Conservation (phyloP, 2,888 invertebrate genomes). For the Eupithecia abbreviata region DNA sequence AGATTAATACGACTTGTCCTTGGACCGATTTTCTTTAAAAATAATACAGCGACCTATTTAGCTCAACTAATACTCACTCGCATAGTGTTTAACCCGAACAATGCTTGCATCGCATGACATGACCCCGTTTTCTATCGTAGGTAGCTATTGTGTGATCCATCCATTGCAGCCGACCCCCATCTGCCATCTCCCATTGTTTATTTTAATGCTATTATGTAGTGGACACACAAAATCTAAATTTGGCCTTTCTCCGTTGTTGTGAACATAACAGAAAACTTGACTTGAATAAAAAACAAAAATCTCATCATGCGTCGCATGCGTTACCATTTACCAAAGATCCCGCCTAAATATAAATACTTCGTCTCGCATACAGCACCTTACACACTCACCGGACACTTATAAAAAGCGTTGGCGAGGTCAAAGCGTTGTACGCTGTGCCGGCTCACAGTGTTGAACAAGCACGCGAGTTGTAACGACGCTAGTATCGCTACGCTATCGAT, state of each 20-base stretch:
- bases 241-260: conserved; percentile 42
- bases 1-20: conserved; percentile 45
- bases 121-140: conserved; percentile 65
- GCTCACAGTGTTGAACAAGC: conserved; percentile 76
- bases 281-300: conserved; percentile 33
- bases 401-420: conserved; percentile 81
- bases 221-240: conserved; percentile 43
- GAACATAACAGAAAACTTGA: conserved; percentile 25
- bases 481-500: conserved; percentile 67
- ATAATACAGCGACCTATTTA: conserved; percentile 62
- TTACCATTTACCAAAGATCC: conserved; percentile 52
- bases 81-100: conserved; percentile 59
- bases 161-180: conserved; percentile 56
- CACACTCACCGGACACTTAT: conserved; percentile 79
- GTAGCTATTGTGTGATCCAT: conserved; percentile 56
- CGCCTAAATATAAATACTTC: conserved; percentile 76
- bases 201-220: conserved; percentile 52
- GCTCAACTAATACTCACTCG: conserved; percentile 46
- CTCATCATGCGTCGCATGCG: conserved; percentile 57
- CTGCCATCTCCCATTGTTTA: conserved; percentile 58
- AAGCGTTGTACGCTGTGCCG: conserved; percentile 59
- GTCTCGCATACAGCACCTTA: conserved; percentile 73
- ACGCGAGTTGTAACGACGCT: conserved; percentile 77
- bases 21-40: conserved; percentile 61
- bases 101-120: conserved; percentile 66